These are phyloP conservation scores for Orgyia antiqua DNA, from an alignment of 2,888 invertebrate species.

Conservation along the genomic window DNA sequence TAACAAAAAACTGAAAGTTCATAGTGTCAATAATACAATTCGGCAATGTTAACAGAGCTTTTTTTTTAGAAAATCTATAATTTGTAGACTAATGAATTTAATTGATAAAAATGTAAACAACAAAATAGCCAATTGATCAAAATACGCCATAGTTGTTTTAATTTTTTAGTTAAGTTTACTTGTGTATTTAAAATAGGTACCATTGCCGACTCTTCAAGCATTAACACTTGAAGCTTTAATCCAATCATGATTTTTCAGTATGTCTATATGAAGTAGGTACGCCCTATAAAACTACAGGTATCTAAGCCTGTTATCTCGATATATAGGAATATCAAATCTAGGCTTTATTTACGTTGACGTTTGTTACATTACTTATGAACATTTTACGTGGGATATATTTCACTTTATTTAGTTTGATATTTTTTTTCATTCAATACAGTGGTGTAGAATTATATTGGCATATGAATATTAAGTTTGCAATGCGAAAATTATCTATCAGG, in stretches of 20 bases:
- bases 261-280: slow-evolving; percentile 15
- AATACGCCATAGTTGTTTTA: too few species aligned
- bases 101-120: too few species aligned
- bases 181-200: too few species aligned
- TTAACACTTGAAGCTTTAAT: too few species aligned
- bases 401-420: slow-evolving; percentile 11
- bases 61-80: too few species aligned
- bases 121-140: too few species aligned
- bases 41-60: too few species aligned
- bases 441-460: slow-evolving; percentile 9
- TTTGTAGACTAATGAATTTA: too few species aligned
- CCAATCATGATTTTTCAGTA: slow-evolving; percentile 4
- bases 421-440: slow-evolving; percentile 9
- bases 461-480: slow-evolving; percentile 26
- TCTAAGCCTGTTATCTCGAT: slow-evolving; percentile 10
- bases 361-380: slow-evolving; percentile 5
- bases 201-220: too few species aligned
- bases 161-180: too few species aligned
- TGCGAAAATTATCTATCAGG: slow-evolving; percentile 26
- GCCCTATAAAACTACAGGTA: slow-evolving; percentile 8
- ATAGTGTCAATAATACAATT: too few species aligned
- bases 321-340: slow-evolving; percentile 7
- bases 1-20: too few species aligned
- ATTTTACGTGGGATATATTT: slow-evolving; percentile 9
- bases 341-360: slow-evolving; percentile 10